Conservation (phyloP, 2,797 vertebrate genomes). For the Gymnothorax javanicus region DNA sequence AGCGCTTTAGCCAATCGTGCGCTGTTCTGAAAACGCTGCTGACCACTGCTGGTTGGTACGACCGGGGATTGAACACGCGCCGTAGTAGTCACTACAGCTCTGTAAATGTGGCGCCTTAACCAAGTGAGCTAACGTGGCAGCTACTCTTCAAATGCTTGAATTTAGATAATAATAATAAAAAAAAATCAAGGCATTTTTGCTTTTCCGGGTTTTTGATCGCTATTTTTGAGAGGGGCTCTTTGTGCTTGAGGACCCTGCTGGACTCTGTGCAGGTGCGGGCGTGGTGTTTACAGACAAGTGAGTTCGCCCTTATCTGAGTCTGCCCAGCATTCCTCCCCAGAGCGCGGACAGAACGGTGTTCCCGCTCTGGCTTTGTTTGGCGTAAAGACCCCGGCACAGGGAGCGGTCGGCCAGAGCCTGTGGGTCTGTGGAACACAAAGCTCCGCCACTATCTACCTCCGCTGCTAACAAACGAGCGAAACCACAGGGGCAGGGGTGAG, state of each 20-base stretch:
- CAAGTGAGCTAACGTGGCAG: too few relatives aligned
- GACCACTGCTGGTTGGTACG: too few relatives aligned
- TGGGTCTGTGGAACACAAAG: not conserved
- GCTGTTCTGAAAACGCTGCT: too few relatives aligned
- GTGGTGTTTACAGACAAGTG: not conserved
- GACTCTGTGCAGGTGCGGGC: not conserved
- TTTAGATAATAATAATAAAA: too few relatives aligned
- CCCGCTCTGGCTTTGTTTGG: not conserved
- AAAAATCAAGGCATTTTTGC: not conserved
- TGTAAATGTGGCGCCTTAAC: too few relatives aligned
- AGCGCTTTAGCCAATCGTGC: too few relatives aligned
- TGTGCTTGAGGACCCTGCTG: not conserved
- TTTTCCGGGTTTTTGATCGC: not conserved
- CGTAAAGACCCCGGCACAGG: not conserved
- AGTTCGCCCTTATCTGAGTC: not conserved
- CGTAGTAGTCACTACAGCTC: too few relatives aligned
- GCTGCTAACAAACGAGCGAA: not conserved
- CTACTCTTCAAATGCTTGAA: too few relatives aligned
- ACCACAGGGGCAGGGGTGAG: not conserved
- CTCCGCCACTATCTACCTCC: not conserved
- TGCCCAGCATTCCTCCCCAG: not conserved
- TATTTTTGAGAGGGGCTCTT: not conserved
- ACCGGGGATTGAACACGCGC: too few relatives aligned
- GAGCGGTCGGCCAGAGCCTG: not conserved
- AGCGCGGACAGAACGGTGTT: not conserved